Evolutionary conservation across 2,888 invertebrate species (phyloP), one percentile per base, ranked within the genome.

Genomic region (Melangyna quadrimaculata): DNA sequence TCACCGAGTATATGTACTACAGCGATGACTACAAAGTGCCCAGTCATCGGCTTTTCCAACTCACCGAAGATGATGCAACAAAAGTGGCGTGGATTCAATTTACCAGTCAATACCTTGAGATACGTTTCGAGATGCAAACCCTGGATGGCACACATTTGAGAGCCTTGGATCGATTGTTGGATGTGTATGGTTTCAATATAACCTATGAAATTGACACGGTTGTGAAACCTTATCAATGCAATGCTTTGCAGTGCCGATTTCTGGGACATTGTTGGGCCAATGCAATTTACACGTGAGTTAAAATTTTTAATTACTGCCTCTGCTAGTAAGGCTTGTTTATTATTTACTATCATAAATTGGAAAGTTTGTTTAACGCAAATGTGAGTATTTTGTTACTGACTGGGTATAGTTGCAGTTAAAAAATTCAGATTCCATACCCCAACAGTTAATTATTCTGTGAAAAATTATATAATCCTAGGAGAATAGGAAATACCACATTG

Each of bases 121-220:
- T 98, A 86, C 96, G 96, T 87, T 94, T 98, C 89, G 93, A 94
- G 53, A 93, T 97, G 89, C 93, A 95, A 88, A 93, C 95, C 27
- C 92, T 96, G 80, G 96, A 97, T 90, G 96, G 96, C 9, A 96
- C 96, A 35, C 97, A 98, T 92, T 93, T 98, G 75, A 93, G 98
- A 6, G 97, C 97, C 0, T 93, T 97, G 87, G 95, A 96, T 90
- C 95, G 95, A 73, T 94, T 98, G 35, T 93, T 98, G 82, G 95
- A 97, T 86, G 97, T 97, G 48, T 97, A 96, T 90, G 98, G 98
- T 14, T 98, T 98, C 93, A 98, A 98, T 93, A 95, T 98, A 89
- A 98, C 98, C 29, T 98, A 98, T 91, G 97, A 97, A 90, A 95
- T 97, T 88, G 94, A 93, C 70, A 84, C 88, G 9, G 92, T 93